Percentiles rank a stretch among this genome's conserved stretches.
Conservation (phyloP, 2,797 vertebrate species). For the Acipenser ruthenus region DNA sequence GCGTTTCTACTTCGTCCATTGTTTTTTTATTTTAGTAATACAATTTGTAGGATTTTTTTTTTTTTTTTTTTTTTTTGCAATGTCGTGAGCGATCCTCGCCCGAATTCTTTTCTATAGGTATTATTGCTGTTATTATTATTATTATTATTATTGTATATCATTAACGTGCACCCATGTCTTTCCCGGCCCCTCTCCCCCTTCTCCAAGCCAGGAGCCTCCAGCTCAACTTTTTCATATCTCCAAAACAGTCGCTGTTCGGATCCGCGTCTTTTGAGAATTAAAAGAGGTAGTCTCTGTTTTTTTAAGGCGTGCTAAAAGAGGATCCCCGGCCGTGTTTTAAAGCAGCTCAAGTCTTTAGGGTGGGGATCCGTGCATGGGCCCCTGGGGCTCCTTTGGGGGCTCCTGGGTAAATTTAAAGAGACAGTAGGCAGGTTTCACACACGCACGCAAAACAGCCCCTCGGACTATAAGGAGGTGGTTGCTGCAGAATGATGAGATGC, state of each 20-base stretch:
- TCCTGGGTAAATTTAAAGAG: slow-evolving; percentile 99
- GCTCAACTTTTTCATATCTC: slow-evolving; percentile 60
- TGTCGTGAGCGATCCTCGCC: too few relatives aligned
- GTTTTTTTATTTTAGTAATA: too few relatives aligned
- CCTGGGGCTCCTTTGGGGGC: slow-evolving; percentile 97
- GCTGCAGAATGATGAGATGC: too few relatives aligned
- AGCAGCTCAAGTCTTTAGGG: slow-evolving; percentile 76
- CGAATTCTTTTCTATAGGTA: too few relatives aligned
- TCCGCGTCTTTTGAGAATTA: slow-evolving; percentile 4
- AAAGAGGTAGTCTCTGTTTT: slow-evolving; percentile 21
- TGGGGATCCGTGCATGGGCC: slow-evolving; percentile 89
- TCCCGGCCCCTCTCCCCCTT: slow-evolving; percentile 30
- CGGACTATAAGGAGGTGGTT: too few relatives aligned
- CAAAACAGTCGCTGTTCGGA: slow-evolving; percentile 20
- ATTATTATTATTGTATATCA: background rate
- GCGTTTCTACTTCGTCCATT: too few relatives aligned
- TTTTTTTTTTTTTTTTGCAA: too few relatives aligned
- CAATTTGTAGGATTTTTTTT: too few relatives aligned
- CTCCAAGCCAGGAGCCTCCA: slow-evolving; percentile 45
- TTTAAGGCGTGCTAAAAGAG: slow-evolving; percentile 32
- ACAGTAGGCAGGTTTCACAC: slow-evolving; percentile 62
- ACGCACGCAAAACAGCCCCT: slow-evolving; percentile 18
- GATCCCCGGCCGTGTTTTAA: slow-evolving; percentile 61
- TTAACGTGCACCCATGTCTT: slow-evolving; percentile 22
- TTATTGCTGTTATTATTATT: too few relatives aligned